Evolutionary conservation across 2,113 vertebrate genomes (phyloP).

Genomic region (Rhinoptilus africanus): DNA sequence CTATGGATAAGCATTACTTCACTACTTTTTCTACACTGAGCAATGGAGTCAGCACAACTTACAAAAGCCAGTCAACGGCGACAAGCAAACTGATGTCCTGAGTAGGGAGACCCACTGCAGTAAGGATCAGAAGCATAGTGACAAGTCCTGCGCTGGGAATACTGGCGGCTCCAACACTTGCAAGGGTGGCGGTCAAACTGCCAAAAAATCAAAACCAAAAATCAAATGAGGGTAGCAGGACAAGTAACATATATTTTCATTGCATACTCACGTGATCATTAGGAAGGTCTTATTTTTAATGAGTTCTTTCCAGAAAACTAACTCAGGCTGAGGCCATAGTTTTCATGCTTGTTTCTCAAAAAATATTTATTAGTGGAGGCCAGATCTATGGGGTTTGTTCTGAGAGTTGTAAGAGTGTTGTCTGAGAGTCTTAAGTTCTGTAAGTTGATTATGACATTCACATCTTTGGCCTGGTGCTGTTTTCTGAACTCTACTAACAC

Average conservation of each 20-base stretch:
- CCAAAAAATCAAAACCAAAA: slow-evolving; percentile 10
- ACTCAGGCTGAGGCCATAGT: neutral
- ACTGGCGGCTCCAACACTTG: slow-evolving; percentile 95
- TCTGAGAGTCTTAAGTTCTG: neutral
- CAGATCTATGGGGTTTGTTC: neutral
- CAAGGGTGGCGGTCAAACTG: slow-evolving; percentile 95
- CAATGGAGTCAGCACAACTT: slow-evolving; percentile 67
- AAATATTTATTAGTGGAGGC: neutral
- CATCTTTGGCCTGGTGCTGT: neutral
- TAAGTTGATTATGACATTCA: neutral
- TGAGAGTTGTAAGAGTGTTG: neutral
- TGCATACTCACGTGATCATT: neutral
- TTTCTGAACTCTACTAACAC: neutral
- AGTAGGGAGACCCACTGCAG: slow-evolving; percentile 94
- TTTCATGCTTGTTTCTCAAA: neutral
- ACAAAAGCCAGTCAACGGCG: slow-evolving; percentile 98
- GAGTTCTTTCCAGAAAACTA: neutral
- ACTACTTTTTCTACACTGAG: neutral
- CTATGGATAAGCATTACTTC: neutral
- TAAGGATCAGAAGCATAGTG: slow-evolving; percentile 97
- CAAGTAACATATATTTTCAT: neutral
- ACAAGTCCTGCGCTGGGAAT: slow-evolving; percentile 97
- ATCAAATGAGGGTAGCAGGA: neutral
- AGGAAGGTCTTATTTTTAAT: neutral
- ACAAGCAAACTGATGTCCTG: slow-evolving; percentile 98